phyloP scores from a whole-genome alignment of 2,113 vertebrate genomes.

The Alligator mississippiensis region DNA sequence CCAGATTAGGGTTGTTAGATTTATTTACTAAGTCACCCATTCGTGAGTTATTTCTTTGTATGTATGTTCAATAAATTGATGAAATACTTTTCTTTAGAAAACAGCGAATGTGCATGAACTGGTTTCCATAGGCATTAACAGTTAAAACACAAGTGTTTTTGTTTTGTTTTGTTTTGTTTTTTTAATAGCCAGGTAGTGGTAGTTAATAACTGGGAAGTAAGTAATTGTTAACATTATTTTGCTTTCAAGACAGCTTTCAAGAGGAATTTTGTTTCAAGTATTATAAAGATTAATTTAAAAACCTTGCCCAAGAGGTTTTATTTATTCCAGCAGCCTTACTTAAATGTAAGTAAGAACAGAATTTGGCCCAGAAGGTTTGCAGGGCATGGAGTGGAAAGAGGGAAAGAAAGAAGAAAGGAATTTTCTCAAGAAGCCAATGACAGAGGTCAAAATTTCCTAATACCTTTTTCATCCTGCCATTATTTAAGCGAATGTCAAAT shows the following conservation, averaged over 20 bases:
- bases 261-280: neutral
- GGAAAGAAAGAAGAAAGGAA: neutral
- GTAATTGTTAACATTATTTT: neutral
- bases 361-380: neutral
- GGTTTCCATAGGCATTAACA: neutral
- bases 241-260: neutral
- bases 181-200: too few species aligned
- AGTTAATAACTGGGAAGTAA: neutral
- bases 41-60: conserved; percentile 65
- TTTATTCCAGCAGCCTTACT: neutral
- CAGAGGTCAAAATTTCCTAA: neutral
- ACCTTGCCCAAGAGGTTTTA: neutral
- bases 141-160: neutral
- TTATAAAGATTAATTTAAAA: neutral
- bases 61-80: neutral
- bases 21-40: conserved; percentile 46
- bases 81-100: neutral
- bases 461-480: fast-evolving
- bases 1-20: neutral
- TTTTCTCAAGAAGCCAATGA: fast-evolving
- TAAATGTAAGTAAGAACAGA: neutral
- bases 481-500: neutral
- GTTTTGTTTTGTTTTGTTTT: neutral
- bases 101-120: neutral
- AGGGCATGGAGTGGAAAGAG: neutral